Base-by-base conservation (phyloP, 2,888 invertebrate genomes). In the Zygaena filipendulae region DNA sequence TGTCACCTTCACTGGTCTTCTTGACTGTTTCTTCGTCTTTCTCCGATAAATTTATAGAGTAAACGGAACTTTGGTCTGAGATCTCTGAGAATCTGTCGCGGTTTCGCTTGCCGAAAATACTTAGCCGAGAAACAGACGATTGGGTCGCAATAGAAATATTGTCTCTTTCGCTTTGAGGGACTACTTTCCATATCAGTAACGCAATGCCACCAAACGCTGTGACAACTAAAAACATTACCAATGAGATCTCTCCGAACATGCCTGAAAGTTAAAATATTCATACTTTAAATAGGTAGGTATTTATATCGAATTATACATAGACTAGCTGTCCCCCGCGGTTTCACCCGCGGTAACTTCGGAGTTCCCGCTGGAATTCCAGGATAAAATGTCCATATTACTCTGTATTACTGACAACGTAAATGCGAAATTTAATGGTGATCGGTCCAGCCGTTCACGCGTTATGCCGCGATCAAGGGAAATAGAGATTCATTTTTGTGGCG, bases 161-260 rank as follows among this genome's bases (percentile, higher is more conserved):
- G 48, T 84, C 84, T 37, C 62, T 62, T 18, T 81, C 81, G 4
- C 59, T 55, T 52, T 80, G 82, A 16, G 82, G 82, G 16, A 82
- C 80, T 48, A 84, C 64, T 51, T 82, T 83, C 66, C 84, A 74
- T 36, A 82, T 80, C 27, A 84, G 49, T 19, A 83, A 58, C 3
- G 82, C 80, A 21, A 84, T 59, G 6, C 82, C 83, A 12, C 82
- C 82, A 33, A 84, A 75, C 12, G 82, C 83, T 10, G 83, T 80
- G n/a, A 83, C 75, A 28, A 84, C 81, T 30, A 84, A 49, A 50
- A 84, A 81, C 52, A 84, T 81, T 16, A 84, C 81, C 21, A 84
- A 39, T 3, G 72, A 61, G 22, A 82, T 63, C 50, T 81, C 79
- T 10, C 79, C 75, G 33, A 68, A 66, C 47, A 66, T 64, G 49